A percentile compares a stretch with the other conserved stretches of the same genome.
Conservation (phyloP, 2,888 invertebrate species). For the Portevinia maculata region DNA sequence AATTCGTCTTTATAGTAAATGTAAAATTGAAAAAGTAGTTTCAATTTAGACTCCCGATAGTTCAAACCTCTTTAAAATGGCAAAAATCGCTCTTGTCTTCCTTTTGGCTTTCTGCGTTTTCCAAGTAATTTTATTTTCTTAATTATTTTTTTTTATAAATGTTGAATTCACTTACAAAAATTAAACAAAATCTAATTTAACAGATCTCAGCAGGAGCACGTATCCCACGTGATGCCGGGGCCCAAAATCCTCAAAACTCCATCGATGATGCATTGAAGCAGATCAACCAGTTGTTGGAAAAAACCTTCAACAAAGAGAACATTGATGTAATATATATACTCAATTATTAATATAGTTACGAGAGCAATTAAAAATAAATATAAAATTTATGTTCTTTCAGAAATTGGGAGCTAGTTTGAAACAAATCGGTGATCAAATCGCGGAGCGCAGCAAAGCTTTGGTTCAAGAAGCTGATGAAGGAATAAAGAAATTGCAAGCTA, state of each 20-base stretch:
- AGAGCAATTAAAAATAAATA: neutral
- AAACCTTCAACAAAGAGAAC: conserved; percentile 50
- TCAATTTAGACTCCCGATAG: conserved; percentile 34
- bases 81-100: conserved; percentile 52
- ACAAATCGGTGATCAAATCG: conserved; percentile 47
- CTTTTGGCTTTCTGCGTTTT: conserved; percentile 49
- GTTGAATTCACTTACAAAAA: neutral
- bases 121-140: conserved; percentile 29
- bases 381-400: conserved; percentile 20
- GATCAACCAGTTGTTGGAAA: conserved; percentile 36
- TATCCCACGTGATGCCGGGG: conserved; percentile 21
- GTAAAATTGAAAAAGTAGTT: conserved; percentile 17
- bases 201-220: conserved; percentile 49
- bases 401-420: conserved; percentile 51
- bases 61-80: conserved; percentile 29
- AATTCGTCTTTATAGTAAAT: conserved; percentile 20
- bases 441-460: conserved; percentile 42
- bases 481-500: conserved; percentile 46
- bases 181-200: conserved; percentile 4
- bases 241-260: conserved; percentile 21
- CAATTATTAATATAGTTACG: too few species aligned
- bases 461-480: conserved; percentile 45
- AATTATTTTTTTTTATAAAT: neutral
- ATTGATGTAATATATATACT: conserved; percentile 24
- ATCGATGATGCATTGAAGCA: conserved; percentile 33